A percentile compares a stretch with the other conserved stretches of the same genome.
Conservation (phyloP, 2,888 invertebrate genomes). For the Liposcelis brunnea region DNA sequence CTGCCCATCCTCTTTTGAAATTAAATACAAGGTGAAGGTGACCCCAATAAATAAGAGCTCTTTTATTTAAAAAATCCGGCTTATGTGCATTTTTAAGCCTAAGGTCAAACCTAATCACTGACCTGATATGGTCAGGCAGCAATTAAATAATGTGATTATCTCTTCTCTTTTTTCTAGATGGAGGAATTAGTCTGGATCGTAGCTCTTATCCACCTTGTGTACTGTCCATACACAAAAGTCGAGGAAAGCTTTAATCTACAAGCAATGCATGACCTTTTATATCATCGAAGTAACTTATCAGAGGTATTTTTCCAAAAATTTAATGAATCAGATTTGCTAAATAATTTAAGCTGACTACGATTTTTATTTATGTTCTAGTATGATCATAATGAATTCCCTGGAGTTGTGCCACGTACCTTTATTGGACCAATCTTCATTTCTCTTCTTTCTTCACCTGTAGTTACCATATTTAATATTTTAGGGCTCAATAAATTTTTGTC, state of each 20-base stretch:
- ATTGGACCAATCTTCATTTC: conserved; percentile 77
- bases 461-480: conserved; percentile 44
- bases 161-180: conserved; percentile 31
- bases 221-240: conserved; percentile 95
- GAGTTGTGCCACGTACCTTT: conserved; percentile 94
- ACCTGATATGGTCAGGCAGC: too few species aligned
- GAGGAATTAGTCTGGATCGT: conserved; percentile 55
- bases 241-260: conserved; percentile 99
- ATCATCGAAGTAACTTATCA: conserved; percentile 64
- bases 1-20: too few species aligned
- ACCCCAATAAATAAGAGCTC: too few species aligned
- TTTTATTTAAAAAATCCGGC: too few species aligned
- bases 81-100: too few species aligned
- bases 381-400: conserved; percentile 93
- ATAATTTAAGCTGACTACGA: conserved; percentile 9
- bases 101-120: too few species aligned
- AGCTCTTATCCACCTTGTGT: conserved; percentile 59
- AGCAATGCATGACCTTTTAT: conserved; percentile 92
- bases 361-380: conserved; percentile 45
- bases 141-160: too few species aligned
- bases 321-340: neutral
- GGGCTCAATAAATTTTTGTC: conserved; percentile 68
- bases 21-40: too few species aligned
- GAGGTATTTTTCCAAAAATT: conserved; percentile 16
- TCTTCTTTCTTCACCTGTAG: conserved; percentile 56